A percentile compares a stretch with the other conserved stretches of the same genome.
phyloP scores from a whole-genome alignment of 1,140 invertebrate species.

The Scaptomyza graminum region DNA sequence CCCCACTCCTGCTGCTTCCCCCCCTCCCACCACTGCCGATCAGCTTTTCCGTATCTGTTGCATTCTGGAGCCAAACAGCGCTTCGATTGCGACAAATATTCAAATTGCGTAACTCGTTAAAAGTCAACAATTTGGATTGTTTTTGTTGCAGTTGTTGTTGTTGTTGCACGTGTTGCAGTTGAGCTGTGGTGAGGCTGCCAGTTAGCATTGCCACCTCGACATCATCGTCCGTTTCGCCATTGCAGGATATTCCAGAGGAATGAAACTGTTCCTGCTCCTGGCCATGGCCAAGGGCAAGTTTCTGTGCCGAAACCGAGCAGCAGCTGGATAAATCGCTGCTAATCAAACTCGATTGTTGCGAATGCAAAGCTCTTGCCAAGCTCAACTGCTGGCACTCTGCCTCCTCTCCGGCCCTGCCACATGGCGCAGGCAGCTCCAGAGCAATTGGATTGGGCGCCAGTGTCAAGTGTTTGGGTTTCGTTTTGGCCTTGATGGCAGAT shows the following conservation, averaged over 20 bases:
- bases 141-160: conserved; percentile 1
- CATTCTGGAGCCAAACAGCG: conserved; percentile 73
- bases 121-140: conserved; percentile 28
- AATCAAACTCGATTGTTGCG: conserved; percentile 59
- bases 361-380: conserved; percentile 58
- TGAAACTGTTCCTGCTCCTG: conserved; percentile 74
- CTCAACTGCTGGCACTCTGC: conserved; percentile 43
- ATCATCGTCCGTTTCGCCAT: conserved; percentile 70
- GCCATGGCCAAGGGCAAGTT: too few relatives aligned
- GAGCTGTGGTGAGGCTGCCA: conserved; percentile 56
- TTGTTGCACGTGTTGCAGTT: conserved; percentile 51
- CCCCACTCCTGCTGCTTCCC: neutral
- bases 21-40: conserved; percentile 21
- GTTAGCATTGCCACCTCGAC: conserved; percentile 79
- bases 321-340: conserved; percentile 37
- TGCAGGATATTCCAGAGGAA: conserved; percentile 80
- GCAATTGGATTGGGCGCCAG: conserved; percentile 65
- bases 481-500: conserved; percentile 60
- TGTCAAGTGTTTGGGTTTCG: conserved; percentile 55
- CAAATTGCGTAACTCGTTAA: conserved; percentile 65
- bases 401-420: neutral
- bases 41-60: conserved; percentile 58
- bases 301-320: neutral
- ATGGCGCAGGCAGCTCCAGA: conserved; percentile 54
- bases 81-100: conserved; percentile 75